Conservation (phyloP, 2,113 vertebrate species). For the Eptesicus fuscus region DNA sequence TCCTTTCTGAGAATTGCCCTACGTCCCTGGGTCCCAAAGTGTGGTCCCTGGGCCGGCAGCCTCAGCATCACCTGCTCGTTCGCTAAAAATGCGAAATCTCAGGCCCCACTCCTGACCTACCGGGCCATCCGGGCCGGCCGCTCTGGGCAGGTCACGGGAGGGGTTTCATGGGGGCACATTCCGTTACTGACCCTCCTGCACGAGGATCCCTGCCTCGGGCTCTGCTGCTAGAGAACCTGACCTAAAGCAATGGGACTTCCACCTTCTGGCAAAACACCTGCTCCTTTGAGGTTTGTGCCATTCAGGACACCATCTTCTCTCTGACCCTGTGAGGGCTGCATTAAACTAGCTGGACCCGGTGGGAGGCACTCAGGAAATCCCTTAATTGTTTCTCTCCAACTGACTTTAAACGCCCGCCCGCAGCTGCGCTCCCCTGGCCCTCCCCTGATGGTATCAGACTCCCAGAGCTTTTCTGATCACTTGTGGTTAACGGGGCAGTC, state of each 20-base stretch:
- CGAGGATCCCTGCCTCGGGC: not conserved
- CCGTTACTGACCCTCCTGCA: not conserved
- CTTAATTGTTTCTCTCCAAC: not conserved
- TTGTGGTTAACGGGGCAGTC: not conserved
- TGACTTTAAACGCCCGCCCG: not conserved
- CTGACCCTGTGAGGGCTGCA: not conserved
- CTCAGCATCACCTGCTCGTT: not conserved
- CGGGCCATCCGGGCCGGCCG: not conserved
- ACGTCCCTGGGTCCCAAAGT: not conserved
- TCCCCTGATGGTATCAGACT: not conserved
- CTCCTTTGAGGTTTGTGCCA: not conserved
- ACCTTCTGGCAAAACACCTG: not conserved
- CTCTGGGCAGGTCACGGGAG: not conserved
- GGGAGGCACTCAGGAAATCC: not conserved
- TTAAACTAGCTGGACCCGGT: not conserved
- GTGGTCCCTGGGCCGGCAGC: not conserved
- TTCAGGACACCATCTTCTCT: not conserved
- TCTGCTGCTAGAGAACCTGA: not conserved
- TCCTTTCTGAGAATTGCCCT: not conserved
- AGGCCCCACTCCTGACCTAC: not conserved
- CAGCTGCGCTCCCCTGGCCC: not conserved
- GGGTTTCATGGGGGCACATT: not conserved
- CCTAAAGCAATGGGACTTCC: not conserved
- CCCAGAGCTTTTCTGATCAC: not conserved
- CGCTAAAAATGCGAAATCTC: not conserved